Percentiles rank a stretch among this genome's conserved stretches.
Conservation (phyloP, 2,113 vertebrate species). For the Hemiprocne comata region DNA sequence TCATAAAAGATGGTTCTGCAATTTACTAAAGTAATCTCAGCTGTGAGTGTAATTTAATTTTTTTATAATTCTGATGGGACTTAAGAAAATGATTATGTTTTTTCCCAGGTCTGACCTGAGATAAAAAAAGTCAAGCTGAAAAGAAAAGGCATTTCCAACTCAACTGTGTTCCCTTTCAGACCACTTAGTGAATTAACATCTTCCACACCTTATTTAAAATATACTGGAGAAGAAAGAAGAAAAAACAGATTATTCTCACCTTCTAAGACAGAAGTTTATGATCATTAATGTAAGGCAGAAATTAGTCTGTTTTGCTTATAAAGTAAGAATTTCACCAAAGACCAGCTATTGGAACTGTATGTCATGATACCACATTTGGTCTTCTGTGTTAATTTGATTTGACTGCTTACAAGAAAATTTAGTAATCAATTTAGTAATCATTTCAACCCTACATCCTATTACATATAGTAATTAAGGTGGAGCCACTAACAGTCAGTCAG, state of each 20-base stretch:
- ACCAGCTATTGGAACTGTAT: not conserved
- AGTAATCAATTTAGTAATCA: not conserved
- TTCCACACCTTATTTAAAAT: not conserved
- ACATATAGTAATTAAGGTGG: not conserved
- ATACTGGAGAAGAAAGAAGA: not conserved
- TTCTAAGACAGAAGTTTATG: not conserved
- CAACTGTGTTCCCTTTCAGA: not conserved
- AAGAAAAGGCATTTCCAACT: not conserved
- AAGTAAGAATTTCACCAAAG: not conserved
- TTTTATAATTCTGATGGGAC: not conserved
- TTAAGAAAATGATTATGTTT: not conserved
- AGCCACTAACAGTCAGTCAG: not conserved
- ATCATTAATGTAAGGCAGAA: not conserved
- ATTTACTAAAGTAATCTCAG: not conserved
- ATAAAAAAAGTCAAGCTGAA: not conserved
- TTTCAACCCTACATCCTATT: not conserved
- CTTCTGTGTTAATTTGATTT: not conserved
- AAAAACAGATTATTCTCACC: not conserved
- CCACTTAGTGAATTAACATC: not conserved
- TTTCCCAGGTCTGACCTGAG: not conserved
- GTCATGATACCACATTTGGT: not conserved
- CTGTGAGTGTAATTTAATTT: not conserved
- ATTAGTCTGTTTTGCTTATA: not conserved
- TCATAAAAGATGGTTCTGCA: not conserved
- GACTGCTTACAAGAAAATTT: not conserved